These are phyloP conservation scores for Noctua janthina DNA, from an alignment of 2,888 invertebrate genomes.

Conservation along the genomic window DNA sequence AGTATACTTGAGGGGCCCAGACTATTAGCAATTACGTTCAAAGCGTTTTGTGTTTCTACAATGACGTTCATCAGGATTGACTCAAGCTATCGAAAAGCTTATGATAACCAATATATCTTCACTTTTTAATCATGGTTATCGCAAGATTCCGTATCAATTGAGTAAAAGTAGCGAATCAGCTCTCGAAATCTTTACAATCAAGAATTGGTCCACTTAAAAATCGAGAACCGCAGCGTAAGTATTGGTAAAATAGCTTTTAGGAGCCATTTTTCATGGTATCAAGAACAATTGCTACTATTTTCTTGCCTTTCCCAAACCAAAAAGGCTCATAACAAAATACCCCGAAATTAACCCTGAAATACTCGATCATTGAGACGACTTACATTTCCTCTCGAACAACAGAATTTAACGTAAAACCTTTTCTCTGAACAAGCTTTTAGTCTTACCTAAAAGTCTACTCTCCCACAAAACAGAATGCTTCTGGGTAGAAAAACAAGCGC, in stretches of 20 bases:
- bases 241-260: not conserved
- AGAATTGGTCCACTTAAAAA: not conserved
- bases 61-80: not conserved
- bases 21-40: too few species aligned
- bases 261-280: not conserved
- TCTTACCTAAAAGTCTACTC: constrained; percentile 13
- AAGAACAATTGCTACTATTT: not conserved
- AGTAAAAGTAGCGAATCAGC: not conserved
- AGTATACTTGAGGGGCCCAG: too few species aligned
- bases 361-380: not conserved
- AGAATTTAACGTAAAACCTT: not conserved
- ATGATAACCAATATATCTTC: not conserved
- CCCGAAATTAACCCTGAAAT: not conserved
- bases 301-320: not conserved
- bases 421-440: constrained; percentile 24
- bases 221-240: not conserved
- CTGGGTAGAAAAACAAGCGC: constrained; percentile 44
- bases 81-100: not conserved
- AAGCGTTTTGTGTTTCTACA: too few species aligned
- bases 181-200: not conserved
- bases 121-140: too few species aligned
- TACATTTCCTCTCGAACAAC: not conserved
- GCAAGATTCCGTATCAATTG: not conserved
- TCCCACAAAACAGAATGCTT: constrained; percentile 25
- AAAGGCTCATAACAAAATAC: not conserved